phyloP scores from a whole-genome alignment of 2,888 invertebrate genomes.

The Cryptus viduatorius region DNA sequence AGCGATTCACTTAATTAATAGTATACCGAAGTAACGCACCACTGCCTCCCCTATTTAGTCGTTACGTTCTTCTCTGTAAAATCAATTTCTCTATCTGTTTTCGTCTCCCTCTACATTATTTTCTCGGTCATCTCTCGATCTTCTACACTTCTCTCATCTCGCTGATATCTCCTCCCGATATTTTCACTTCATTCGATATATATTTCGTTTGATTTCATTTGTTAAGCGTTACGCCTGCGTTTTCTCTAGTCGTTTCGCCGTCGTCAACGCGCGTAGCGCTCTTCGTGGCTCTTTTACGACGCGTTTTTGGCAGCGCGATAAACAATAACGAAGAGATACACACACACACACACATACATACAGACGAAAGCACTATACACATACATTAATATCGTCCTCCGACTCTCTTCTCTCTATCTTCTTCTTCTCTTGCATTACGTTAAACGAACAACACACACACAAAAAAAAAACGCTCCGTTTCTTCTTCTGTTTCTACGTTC shows the following conservation, averaged over 20 bases:
- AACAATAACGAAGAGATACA: slow-evolving; percentile 12
- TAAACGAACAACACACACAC: slow-evolving; percentile 15
- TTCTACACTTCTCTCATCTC: slow-evolving; percentile 31
- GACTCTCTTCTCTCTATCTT: slow-evolving; percentile 44
- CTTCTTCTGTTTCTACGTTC: slow-evolving; percentile 38
- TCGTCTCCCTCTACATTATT: slow-evolving; percentile 30
- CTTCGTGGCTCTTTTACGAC: slow-evolving; percentile 2
- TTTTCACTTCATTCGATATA: slow-evolving; percentile 18
- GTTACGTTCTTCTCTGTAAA: slow-evolving; percentile 65
- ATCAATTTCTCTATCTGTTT: slow-evolving; percentile 47
- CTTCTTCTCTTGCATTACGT: slow-evolving; percentile 53
- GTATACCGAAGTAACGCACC: slow-evolving; percentile 80
- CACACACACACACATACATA: slow-evolving; percentile 26
- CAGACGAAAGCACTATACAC: slow-evolving; percentile 26
- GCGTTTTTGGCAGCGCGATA: not conserved
- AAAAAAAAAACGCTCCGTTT: slow-evolving; percentile 18
- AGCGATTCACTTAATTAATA: slow-evolving; percentile 66
- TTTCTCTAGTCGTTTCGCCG: slow-evolving; percentile 47
- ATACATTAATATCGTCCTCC: slow-evolving; percentile 31
- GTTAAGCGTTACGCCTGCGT: slow-evolving; percentile 47
- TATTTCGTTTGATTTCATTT: not conserved
- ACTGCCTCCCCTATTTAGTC: slow-evolving; percentile 80
- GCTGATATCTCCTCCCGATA: slow-evolving; percentile 8
- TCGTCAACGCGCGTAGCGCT: slow-evolving; percentile 43
- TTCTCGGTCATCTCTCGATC: slow-evolving; percentile 44